Base-by-base conservation (phyloP, 2,888 invertebrate species). In the Cordilura impudica region DNA sequence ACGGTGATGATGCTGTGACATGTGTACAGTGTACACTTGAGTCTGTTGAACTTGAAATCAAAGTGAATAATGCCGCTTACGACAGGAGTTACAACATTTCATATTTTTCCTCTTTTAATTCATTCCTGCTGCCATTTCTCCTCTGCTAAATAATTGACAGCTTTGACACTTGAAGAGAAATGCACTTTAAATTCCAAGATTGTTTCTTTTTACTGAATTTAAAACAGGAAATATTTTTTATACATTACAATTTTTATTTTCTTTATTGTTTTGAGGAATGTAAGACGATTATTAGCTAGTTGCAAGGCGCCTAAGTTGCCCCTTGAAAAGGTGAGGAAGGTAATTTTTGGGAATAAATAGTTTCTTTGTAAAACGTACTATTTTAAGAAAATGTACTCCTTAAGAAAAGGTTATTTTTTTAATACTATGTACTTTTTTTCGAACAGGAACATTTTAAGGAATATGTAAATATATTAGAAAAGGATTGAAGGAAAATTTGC, bases 31-130 rank as follows among this genome's bases (percentile, higher is more conserved):
- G 61, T 75, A 75, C 67, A 79, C 79, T 79, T 79, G 67, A 79
- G 79, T 79, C 71, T 79, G 79, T 79, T 79, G 79, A 79, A 79
- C 79, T 79, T 79, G 75, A 79, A 79, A 79, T 79, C 79, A 79
- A 79, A 79, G 79, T 79, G 79, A 79, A 79, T 71, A 75, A 79
- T 71, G 79, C 79, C 79, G 79, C 79, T 72, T 58, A 56, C 56
- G 71, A 79, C 78, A 74, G 70, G 66, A 70, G 71, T 75, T 73
- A 71, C 79, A 72, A 67, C 71, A 39, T 79, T 79, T 79, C 39
- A 79, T 71, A 49, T 74, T 58, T 39, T 60, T 67, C 65, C 70
- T 56, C 63, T 58, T 78, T 61, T 74, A 66, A 45, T 45, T 31
- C 23, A 49, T 58, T 61, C 56, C 31, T 51, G 8, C 8, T 21